These are phyloP conservation scores for Euphonia xanthogaster DNA, from an alignment of 2,797 vertebrate genomes.

Conservation along the genomic window DNA sequence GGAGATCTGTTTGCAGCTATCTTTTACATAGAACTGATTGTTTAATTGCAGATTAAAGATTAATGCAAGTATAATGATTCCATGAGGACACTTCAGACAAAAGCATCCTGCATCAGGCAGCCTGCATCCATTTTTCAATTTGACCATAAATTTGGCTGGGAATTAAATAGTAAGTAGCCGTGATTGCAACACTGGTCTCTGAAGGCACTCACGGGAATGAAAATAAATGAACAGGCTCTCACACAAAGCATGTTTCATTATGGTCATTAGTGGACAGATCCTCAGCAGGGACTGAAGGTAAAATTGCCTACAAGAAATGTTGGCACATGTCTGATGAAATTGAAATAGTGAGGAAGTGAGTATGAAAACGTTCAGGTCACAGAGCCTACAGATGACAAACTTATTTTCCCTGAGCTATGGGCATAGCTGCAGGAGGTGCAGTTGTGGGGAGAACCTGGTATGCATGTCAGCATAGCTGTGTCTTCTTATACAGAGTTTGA, in stretches of 20 bases:
- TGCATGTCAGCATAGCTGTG: neutral
- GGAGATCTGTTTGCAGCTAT: slow-evolving; percentile 77
- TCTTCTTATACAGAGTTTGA: neutral
- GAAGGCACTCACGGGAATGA: slow-evolving; percentile 86
- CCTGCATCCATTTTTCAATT: slow-evolving; percentile 87
- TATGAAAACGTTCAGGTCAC: neutral
- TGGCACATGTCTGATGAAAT: slow-evolving; percentile 61
- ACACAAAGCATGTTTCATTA: slow-evolving; percentile 92
- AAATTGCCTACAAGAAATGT: slow-evolving; percentile 75
- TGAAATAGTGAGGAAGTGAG: slow-evolving; percentile 19
- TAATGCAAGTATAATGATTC: slow-evolving; percentile 84
- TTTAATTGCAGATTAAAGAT: slow-evolving; percentile 90
- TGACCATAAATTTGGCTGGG: slow-evolving; percentile 86
- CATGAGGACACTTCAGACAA: slow-evolving; percentile 79
- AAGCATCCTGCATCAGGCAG: slow-evolving; percentile 78
- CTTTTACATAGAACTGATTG: slow-evolving; percentile 83
- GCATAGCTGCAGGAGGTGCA: neutral
- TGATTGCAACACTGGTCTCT: slow-evolving; percentile 86
- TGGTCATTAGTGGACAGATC: slow-evolving; percentile 86
- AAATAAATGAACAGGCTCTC: slow-evolving; percentile 90
- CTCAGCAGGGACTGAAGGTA: slow-evolving; percentile 74
- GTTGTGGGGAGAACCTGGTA: neutral
- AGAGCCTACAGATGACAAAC: neutral
- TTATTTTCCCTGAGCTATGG: neutral
- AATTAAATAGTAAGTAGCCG: slow-evolving; percentile 88